phyloP scores from a whole-genome alignment of 2,888 invertebrate genomes.

The Endotricha flammealis region DNA sequence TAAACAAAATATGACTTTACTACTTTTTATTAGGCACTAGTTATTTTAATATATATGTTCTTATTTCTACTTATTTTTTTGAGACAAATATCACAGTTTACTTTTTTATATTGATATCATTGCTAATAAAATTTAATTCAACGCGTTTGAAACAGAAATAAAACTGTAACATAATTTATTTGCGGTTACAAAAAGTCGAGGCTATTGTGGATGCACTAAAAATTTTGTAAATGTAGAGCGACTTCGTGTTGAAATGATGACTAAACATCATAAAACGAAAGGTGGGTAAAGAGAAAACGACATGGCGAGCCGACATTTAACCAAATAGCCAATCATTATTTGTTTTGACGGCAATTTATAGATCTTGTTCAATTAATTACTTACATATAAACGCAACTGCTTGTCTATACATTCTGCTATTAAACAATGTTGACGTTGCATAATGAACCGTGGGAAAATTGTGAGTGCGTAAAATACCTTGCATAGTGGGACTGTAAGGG shows the following conservation, averaged over 20 bases:
- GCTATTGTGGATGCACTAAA: background rate
- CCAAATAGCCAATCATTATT: background rate
- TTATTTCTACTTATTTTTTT: no score
- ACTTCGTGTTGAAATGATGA: slow-evolving; percentile 2
- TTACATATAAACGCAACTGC: background rate
- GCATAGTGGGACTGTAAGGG: no score
- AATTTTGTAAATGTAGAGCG: slow-evolving; percentile 6
- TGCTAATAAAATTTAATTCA: no score
- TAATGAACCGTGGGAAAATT: background rate
- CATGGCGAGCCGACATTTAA: background rate
- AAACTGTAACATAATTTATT: slow-evolving; percentile 1
- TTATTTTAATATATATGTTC: no score
- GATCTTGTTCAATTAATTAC: background rate
- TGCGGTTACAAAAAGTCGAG: background rate
- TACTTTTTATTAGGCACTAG: no score
- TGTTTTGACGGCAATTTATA: background rate
- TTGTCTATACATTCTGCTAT: background rate
- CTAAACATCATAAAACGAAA: background rate
- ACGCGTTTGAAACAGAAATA: no score
- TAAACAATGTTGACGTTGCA: background rate
- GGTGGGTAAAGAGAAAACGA: background rate
- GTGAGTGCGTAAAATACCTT: background rate
- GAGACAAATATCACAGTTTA: no score
- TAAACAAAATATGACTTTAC: no score
- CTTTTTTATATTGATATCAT: no score